phyloP scores from a whole-genome alignment of 2,888 invertebrate genomes.

The Bellardia bayeri region DNA sequence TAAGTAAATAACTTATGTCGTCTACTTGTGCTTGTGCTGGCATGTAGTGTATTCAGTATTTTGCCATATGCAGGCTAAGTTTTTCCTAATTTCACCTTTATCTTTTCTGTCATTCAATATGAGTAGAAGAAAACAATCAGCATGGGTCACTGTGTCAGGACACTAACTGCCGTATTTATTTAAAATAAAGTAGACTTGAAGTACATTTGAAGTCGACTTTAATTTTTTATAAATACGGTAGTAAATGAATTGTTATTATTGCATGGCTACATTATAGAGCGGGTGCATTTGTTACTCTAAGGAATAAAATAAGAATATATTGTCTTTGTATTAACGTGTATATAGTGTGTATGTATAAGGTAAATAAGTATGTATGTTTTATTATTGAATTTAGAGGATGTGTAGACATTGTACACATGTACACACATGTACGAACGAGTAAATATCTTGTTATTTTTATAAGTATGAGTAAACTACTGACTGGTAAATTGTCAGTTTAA shows the following conservation, averaged over 20 bases:
- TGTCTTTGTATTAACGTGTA: background rate
- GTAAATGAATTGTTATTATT: slow-evolving; percentile 2
- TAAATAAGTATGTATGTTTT: background rate
- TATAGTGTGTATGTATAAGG: background rate
- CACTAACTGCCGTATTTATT: too few species aligned
- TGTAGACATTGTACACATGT: background rate
- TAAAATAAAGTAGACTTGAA: too few species aligned
- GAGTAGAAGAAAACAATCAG: slow-evolving; percentile 13
- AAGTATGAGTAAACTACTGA: slow-evolving; percentile 13
- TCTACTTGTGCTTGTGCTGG: background rate
- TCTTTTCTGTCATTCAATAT: background rate
- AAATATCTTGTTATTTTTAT: slow-evolving; percentile 3
- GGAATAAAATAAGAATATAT: background rate
- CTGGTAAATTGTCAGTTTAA: background rate
- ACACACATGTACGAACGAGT: too few species aligned
- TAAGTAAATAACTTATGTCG: slow-evolving; percentile 5
- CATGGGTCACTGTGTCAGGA: slow-evolving; percentile 21
- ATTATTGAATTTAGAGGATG: slow-evolving; percentile 14
- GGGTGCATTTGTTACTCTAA: background rate
- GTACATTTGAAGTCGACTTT: too few species aligned
- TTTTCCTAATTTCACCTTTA: slow-evolving; percentile 2
- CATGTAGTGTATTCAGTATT: background rate
- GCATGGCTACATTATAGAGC: background rate
- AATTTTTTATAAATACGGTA: too few species aligned
- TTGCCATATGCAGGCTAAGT: background rate